Evolutionary conservation across 2,888 invertebrate genomes (phyloP), one percentile per base, ranked within the genome.

Genomic region (Idaea straminata): DNA sequence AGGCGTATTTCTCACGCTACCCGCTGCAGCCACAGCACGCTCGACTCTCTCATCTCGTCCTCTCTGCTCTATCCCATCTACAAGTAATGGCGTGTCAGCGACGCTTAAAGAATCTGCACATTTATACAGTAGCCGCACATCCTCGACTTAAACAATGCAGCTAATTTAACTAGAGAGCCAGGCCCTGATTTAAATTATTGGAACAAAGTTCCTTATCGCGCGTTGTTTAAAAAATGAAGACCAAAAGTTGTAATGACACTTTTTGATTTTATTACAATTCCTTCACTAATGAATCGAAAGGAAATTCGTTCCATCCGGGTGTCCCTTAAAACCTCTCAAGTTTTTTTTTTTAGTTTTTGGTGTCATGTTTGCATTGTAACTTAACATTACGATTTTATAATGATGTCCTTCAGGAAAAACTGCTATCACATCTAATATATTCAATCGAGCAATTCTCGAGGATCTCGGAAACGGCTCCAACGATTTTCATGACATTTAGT

Each of bases 1-100:
- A 77, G 81, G 84, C 81, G 85, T 77, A 83, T 86, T 89, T 91
- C 91, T 91, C 91, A 91, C 89, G 89, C 87, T 88, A 83, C 85
- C 76, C 82, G 77, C 82, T 59, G 34, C 57, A 68, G 72, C 73
- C 77, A 77, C 78, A 74, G 77, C 78, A 75, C 75, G 79, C 75
- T 75, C 75, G 64, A 67, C 68, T 71, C 71, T 65, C 65, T 65
- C 15, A 61, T 58, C 68, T 65, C 70, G 62, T 65, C 74, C 76
- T 75, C 78, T 77, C 79, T 78, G 74, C 75, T 79, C 75, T 74
- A 75, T 77, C 77, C 77, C 73, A 72, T 77, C 80, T 84, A 25
- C 25, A 25, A 25, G 25, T 25, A 84, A 86, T 85, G 81, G 81
- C 77, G 75, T 76, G 77, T 79, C 79, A 79, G 78, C 77, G 59